Conservation (phyloP, 2,888 invertebrate species). For the Macrophya alboannulata region DNA sequence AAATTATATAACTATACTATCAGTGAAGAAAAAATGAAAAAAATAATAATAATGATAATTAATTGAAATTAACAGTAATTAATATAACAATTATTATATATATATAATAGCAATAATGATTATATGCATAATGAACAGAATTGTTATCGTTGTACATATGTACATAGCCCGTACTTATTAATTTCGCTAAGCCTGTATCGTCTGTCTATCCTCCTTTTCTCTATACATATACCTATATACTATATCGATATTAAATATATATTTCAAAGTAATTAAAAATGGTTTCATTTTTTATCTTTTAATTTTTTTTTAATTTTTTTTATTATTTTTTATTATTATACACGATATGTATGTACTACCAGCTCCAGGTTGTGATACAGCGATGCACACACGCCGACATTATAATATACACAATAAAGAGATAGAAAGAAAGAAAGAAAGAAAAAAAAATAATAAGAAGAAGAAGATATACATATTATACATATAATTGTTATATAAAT, state of each 20-base stretch:
- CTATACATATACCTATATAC: constrained; percentile 54
- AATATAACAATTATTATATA: constrained; percentile 5
- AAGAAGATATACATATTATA: constrained; percentile 24
- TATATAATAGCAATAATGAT: constrained; percentile 23
- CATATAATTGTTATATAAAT: constrained; percentile 23
- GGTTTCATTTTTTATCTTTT: no score
- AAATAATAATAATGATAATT: not conserved
- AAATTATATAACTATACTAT: constrained; percentile 25
- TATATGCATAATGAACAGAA: constrained; percentile 62
- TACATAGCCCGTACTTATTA: constrained; percentile 80
- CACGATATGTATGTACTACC: constrained; percentile 35
- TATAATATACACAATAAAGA: not conserved
- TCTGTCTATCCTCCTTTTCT: constrained; percentile 59
- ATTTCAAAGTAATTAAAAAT: constrained; percentile 21
- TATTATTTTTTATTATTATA: constrained; percentile 52
- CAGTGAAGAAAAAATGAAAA: not conserved
- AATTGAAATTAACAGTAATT: constrained; percentile 7
- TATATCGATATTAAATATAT: not conserved
- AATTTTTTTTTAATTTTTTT: no score
- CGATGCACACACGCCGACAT: constrained; percentile 44
- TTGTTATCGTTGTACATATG: constrained; percentile 79
- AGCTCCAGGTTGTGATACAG: constrained; percentile 58
- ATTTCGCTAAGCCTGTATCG: constrained; percentile 76
- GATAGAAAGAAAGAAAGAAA: not conserved
- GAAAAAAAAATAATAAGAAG: not conserved